Base-by-base conservation (phyloP, 1,140 invertebrate genomes). In the Ruditapes philippinarum region DNA sequence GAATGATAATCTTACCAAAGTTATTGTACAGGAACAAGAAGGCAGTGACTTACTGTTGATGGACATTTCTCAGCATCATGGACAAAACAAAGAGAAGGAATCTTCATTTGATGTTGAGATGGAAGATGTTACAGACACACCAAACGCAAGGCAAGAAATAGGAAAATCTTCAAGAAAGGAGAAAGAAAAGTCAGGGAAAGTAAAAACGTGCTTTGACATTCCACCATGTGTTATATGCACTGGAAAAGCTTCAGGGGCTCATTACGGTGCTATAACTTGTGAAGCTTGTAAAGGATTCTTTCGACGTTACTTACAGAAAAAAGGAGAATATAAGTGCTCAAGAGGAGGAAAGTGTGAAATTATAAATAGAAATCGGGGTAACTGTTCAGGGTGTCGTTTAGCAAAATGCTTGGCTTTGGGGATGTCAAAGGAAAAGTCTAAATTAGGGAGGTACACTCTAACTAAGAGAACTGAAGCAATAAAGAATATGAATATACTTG, bases 231-330 rank as follows among this genome's bases (percentile, higher is more conserved):
- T 91, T 79, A 95, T 96, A 9, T 96, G 96, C 91, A 94, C 94
- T 19, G 96, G 96, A 62, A 95, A 95, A 54, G 95, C 96, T 11
- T 94, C 95, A 17, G 96, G 96, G 11, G 93, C 95, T 31, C 96
- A 96, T 91, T 96, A 96, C 91, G 96, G 96, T 25, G 96, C 95
- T 11, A 95, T 95, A 36, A 96, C 95, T 0, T 96, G 96, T 89
- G 96, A 96, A 79, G 96, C 96, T n/a, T 96, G 96, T 90, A 96
- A 96, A 92, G 95, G 94, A n/a, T 95, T 95, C 84, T 95, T 95
- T 81, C 70, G 94, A 65, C 83, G 94, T 45, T 94, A 93, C 90
- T 83, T 95, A 36, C 87, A 91, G 14, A 90, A 91, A 38, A 92
- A 93, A 74, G 91, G 90, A 31, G 81, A 92, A 11, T 95, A 95